Evolutionary conservation across 2,888 invertebrate genomes (phyloP), one percentile per base, ranked within the genome.

Genomic region (Pantelozetes paolii): DNA sequence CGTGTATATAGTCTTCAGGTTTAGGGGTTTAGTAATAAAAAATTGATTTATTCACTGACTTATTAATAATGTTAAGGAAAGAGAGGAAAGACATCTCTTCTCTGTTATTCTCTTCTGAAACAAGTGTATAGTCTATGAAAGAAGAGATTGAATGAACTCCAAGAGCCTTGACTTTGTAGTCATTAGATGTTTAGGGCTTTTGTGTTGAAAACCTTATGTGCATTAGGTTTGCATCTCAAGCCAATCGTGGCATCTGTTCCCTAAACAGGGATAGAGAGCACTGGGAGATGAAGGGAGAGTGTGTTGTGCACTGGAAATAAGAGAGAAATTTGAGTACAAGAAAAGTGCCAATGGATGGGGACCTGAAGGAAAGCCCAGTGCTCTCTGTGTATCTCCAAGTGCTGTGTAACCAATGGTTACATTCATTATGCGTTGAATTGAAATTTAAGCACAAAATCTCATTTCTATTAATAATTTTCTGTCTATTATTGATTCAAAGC

Each of bases 181-280:
- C 59, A 59, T n/a, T 30, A 30, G 28, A 30, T 36, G 36, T 28
- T 6, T 36, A n/a, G 3, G 6, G 54, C 26, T 8, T 54, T 54
- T 54, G 54, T 54, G 6, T 18, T 15, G 13, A 62, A 62, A 62
- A 30, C 11, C 32, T 62, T 62, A 8, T 32, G 62, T 62, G 32
- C 30, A 62, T 62, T 62, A 32, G 28, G 45, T 62, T 62, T 62
- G 32, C 32, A 59, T 30, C 26, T 30, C 20, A 18, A 36, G 26
- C 54, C 23, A n/a, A 54, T 26, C 23, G 54, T 62, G 62, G 62
- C 62, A 62, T 62, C 62, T 62, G 62, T 62, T 62, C 59, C 2
- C 23, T 3, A 5, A 11, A 28, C 62, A 18, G 62, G 54, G 26
- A 54, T 26, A 20, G 50, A n/a, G 50, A 50, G 23, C 50, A 50